phyloP scores from a whole-genome alignment of 2,797 vertebrate species.

The Naso thynnoides region DNA sequence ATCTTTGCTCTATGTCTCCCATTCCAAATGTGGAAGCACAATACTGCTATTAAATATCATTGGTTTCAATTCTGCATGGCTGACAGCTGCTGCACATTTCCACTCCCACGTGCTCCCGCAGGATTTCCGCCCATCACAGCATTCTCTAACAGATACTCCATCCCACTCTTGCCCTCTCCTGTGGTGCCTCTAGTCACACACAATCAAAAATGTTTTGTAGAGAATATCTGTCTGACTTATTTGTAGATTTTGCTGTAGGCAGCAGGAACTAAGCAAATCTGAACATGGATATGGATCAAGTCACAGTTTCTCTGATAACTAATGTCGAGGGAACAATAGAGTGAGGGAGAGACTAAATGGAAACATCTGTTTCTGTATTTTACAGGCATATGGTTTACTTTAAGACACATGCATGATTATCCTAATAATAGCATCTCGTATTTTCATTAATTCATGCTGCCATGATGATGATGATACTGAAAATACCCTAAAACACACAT shows the following conservation, averaged over 20 bases:
- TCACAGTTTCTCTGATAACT: slow-evolving; percentile 4
- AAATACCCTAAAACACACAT: background rate
- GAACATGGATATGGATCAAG: slow-evolving; percentile 10
- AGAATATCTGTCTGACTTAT: background rate
- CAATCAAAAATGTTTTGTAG: background rate
- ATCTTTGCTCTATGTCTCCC: slow-evolving; percentile 4
- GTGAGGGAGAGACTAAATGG: background rate
- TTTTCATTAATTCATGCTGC: slow-evolving; percentile 9
- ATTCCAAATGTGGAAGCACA: background rate
- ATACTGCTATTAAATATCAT: background rate
- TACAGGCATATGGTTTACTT: slow-evolving; percentile 3
- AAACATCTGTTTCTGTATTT: slow-evolving; percentile 11
- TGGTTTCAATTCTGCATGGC: background rate
- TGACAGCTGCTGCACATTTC: slow-evolving; percentile 20
- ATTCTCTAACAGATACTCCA: slow-evolving; percentile 20
- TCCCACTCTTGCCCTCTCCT: background rate
- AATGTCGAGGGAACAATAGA: background rate
- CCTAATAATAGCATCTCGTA: background rate
- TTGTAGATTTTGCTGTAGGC: background rate
- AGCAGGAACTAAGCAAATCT: background rate
- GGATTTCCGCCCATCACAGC: slow-evolving; percentile 25
- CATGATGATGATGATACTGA: background rate
- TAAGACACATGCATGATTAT: background rate
- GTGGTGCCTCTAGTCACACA: background rate
- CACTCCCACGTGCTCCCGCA: slow-evolving; percentile 15